Evolutionary conservation across 2,888 invertebrate genomes (phyloP).

Genomic region (Thereva nobilitata): DNA sequence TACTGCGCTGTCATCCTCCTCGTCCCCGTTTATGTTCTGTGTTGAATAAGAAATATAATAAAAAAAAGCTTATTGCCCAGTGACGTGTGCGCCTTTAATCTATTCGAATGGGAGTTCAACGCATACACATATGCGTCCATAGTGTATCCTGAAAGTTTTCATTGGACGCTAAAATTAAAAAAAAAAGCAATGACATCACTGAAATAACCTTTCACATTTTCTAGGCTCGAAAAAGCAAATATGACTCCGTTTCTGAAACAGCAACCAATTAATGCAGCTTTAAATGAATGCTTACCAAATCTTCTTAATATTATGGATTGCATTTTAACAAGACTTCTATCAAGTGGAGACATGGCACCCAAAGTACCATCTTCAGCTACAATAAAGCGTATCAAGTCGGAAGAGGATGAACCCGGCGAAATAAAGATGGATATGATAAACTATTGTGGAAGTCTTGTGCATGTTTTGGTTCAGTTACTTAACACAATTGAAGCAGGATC

Average conservation of each 20-base stretch:
- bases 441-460: slow-evolving; percentile 51
- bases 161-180: too few relatives aligned
- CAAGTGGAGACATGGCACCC: slow-evolving; percentile 48
- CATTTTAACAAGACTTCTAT: slow-evolving; percentile 49
- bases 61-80: too few relatives aligned
- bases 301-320: slow-evolving; percentile 53
- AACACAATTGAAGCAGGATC: slow-evolving; percentile 69
- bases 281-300: slow-evolving; percentile 45
- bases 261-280: slow-evolving; percentile 48
- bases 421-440: slow-evolving; percentile 22
- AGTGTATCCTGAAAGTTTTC: too few relatives aligned
- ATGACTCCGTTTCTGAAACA: slow-evolving; percentile 49
- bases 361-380: background rate
- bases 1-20: too few relatives aligned
- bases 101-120: too few relatives aligned
- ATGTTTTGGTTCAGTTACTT: slow-evolving; percentile 66
- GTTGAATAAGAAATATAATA: too few relatives aligned
- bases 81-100: too few relatives aligned
- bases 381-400: slow-evolving; percentile 32
- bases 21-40: too few relatives aligned
- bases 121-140: too few relatives aligned
- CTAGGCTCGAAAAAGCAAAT: slow-evolving; percentile 54
- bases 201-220: background rate
- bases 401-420: slow-evolving; percentile 42
- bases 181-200: slow-evolving; percentile 52